phyloP scores from a whole-genome alignment of 2,888 invertebrate genomes.

The Pollenia angustigena region DNA sequence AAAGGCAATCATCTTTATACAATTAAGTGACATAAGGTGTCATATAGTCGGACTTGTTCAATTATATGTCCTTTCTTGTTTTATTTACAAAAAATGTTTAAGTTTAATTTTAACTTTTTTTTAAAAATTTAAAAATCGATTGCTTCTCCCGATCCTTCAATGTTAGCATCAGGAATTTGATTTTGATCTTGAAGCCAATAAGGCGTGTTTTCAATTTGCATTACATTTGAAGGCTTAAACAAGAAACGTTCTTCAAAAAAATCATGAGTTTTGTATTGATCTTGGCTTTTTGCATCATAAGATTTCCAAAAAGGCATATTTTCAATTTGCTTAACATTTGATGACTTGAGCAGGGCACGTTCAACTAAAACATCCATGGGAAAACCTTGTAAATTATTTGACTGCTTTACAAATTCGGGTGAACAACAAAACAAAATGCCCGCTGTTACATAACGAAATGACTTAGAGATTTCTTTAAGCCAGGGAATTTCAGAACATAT shows the following conservation, averaged over 20 bases:
- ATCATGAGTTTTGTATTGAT: not conserved
- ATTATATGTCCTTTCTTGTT: no score
- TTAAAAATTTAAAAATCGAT: not conserved
- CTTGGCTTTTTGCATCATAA: not conserved
- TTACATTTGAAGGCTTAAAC: not conserved
- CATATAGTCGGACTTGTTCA: no score
- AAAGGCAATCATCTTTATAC: no score
- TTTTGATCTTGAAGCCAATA: not conserved
- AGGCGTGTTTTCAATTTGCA: not conserved
- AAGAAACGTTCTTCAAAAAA: not conserved
- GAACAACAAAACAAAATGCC: conserved; percentile 70
- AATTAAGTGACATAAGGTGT: no score
- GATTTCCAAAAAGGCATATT: not conserved
- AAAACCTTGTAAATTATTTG: conserved; percentile 49
- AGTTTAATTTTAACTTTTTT: no score
- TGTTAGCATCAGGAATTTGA: not conserved
- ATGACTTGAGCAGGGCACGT: not conserved
- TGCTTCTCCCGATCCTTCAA: not conserved
- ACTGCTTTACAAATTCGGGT: conserved; percentile 43
- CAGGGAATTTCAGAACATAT: conserved; percentile 68
- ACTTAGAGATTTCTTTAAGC: conserved; percentile 46
- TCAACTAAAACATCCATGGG: conserved; percentile 48
- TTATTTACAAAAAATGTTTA: no score
- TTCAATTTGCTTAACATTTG: not conserved
- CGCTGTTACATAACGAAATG: conserved; percentile 51